Conservation (phyloP, 2,888 invertebrate genomes). For the Seladonia tumulorum region DNA sequence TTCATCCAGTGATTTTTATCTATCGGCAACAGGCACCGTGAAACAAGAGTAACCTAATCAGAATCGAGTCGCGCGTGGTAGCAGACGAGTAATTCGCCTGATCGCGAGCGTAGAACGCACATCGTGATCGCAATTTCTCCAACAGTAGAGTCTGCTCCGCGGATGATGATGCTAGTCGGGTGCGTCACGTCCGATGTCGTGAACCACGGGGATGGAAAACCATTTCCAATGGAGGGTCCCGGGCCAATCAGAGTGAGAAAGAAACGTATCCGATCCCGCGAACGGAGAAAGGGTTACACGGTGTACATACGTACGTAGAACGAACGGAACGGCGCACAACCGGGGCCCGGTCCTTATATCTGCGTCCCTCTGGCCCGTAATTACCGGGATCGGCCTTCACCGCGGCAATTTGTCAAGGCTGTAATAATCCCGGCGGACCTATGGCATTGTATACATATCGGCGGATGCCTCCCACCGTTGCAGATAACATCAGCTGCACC, state of each 20-base stretch:
- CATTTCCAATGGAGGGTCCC: conserved; percentile 44
- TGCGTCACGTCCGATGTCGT: conserved; percentile 49
- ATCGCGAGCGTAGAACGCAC: conserved; percentile 3
- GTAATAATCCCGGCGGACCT: conserved; percentile 79
- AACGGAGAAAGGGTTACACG: conserved; percentile 10
- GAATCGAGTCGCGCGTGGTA: conserved; percentile 9
- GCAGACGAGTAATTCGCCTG: conserved; percentile 3
- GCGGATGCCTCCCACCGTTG: conserved; percentile 81
- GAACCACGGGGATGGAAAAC: conserved; percentile 44
- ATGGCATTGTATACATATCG: conserved; percentile 81
- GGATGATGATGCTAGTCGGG: background rate
- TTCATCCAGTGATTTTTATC: too few relatives aligned
- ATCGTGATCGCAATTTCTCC: conserved; percentile 1
- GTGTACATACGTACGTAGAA: background rate
- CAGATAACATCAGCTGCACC: conserved; percentile 73
- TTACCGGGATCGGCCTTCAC: conserved; percentile 83
- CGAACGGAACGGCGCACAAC: background rate
- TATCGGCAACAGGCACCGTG: too few relatives aligned
- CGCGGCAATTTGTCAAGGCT: conserved; percentile 84
- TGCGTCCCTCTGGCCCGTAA: conserved; percentile 79
- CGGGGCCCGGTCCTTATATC: conserved; percentile 65
- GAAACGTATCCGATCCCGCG: conserved; percentile 23
- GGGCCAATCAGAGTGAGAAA: conserved; percentile 12
- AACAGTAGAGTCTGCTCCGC: background rate
- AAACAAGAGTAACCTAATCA: background rate